A percentile compares a stretch with the other conserved stretches of the same genome.
Evolutionary conservation across 2,888 invertebrate genomes (phyloP).

Genomic region (Ischnura elegans): DNA sequence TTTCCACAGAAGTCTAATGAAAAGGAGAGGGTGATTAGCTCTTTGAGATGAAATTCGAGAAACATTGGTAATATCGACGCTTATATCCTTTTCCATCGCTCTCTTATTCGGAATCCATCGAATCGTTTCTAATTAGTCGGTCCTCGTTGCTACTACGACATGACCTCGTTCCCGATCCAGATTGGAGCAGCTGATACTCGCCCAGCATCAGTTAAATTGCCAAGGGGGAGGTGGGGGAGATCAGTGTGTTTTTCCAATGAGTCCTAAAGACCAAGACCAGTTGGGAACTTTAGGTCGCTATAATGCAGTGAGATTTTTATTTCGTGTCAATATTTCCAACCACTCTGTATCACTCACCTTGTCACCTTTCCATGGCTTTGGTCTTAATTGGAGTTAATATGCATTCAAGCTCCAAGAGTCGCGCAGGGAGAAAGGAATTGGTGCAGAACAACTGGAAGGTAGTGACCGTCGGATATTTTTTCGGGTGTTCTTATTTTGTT

Average conservation of each 20-base stretch:
- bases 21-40: background rate
- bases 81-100: background rate
- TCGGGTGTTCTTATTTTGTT: too few species aligned
- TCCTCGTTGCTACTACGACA: background rate
- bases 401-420: background rate
- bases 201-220: background rate
- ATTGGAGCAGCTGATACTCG: conserved; percentile 1
- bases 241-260: background rate
- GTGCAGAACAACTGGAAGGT: background rate
- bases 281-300: background rate
- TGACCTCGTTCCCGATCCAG: background rate
- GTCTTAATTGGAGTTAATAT: background rate
- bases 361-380: background rate
- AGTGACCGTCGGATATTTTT: too few species aligned
- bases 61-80: background rate
- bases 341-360: background rate
- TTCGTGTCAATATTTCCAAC: conserved; percentile 11
- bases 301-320: background rate
- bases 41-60: background rate
- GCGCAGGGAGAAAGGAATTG: background rate
- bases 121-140: background rate
- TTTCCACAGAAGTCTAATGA: background rate
- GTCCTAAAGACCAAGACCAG: background rate
- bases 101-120: background rate
- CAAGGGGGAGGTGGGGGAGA: background rate